Base-by-base conservation (phyloP, 2,797 vertebrate genomes). In the Spinus olivaceus region DNA sequence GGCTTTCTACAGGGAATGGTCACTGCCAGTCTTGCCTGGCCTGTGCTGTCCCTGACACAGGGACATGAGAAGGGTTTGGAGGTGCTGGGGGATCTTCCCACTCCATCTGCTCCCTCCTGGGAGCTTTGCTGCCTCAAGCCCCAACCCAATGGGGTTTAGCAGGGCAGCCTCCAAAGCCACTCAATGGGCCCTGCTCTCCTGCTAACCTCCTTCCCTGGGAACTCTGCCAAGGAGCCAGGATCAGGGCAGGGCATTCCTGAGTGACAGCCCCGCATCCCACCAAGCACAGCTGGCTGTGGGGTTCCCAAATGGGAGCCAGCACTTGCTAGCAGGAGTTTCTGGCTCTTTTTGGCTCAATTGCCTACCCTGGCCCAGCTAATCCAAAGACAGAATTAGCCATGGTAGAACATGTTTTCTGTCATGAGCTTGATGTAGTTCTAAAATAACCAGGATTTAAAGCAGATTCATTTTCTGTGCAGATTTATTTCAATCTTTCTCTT, bases 1-100 rank as follows among this genome's bases (percentile, higher is more conserved):
- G 19, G 8, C 35, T 81, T 65, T 42, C 9, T 21, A 24, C 30
- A 0, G 12, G 35, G 57, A 32, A 15, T 5, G 37, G 3, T 12
- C 9, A 50, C 83, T 46, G 39, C 2, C 4, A 54, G 42, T 32
- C 22, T 20, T 23, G 30, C 67, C 71, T 2, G 2, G 6, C 49
- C 86, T 1, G 0, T 4, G 14, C 22, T 39, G 53, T 18, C 35
- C 9, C 66, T 64, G 35, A 23, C 37, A 41, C 1, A 0, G n/a
- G 35, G 42, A 74, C 14, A 4, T 10, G 50, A 25, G 8, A 11
- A 3, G 35, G 1, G 2, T 25, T 41, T 50, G 25, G 21, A 61
- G 61, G 22, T 77, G 44, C 53, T 4, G 4, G 10, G 32, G 47
- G 66, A 44, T 42, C 37, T 25, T 61, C 33, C 59, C 25, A 24